Evolutionary conservation across 2,797 vertebrate genomes (phyloP), one percentile per base, ranked within the genome.

Genomic region (Gadopsis bispinosus): DNA sequence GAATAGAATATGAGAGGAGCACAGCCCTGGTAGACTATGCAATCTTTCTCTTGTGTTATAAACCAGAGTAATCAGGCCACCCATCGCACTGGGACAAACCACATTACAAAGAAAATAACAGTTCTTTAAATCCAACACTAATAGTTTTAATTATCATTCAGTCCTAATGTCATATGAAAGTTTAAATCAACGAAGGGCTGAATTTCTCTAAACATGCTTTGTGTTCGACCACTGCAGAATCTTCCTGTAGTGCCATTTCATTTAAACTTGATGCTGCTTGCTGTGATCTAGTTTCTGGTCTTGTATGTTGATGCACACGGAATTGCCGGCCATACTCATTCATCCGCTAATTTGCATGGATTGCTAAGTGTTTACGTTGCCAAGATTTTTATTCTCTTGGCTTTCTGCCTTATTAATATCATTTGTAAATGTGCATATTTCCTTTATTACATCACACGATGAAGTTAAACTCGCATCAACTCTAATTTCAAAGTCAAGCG

Each of bases 401-500:
- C 48, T 61, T 13, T 37, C 17, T 54, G 26, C 22, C 29, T 75
- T 73, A 63, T 39, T 41, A 31, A 33, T 63, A 19, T 60, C 16
- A 47, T 55, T 19, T 64, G n/a, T 43, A 59, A 54, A 73, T 47
- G 17, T 45, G 31, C 1, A 3, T 10, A 29, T 76, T 63, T 66
- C 7, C 37, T 60, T 80, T 16, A n/a, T 70, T 66, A 35, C 11
- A 19, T 50, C 54, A 64, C 55, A 80, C 48, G 37, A 59, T 13
- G 7, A 84, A 65, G 79, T 89, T 89, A 78, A 90, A 76, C 65
- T 81, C 13, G 0, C 69, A 59, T 73, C 66, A 82, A 81, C 69
- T 79, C 17, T 72, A 87, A 90, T 89, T 92, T 92, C 58, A 64
- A 71, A 83, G 82, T 80, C 61, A 14, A 84, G 64, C 17, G 56